A percentile compares a stretch with the other conserved stretches of the same genome.
Evolutionary conservation across 2,888 invertebrate genomes (phyloP).

Genomic region (Epirrita christyi): DNA sequence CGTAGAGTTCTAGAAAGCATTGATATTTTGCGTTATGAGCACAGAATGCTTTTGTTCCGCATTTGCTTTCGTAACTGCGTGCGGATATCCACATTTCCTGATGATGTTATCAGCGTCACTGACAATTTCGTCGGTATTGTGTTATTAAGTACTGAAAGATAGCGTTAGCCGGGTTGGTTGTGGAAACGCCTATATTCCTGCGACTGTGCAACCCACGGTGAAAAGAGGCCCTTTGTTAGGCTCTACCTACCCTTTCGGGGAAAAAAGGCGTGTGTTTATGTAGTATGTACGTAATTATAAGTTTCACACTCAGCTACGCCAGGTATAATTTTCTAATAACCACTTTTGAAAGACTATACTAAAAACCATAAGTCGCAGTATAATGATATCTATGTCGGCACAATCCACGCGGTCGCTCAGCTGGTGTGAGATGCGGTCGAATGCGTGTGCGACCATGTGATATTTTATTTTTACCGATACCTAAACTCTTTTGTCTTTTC

Average conservation of each 20-base stretch:
- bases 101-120: conserved; percentile 6
- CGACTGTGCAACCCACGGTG: too few species aligned
- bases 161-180: too few species aligned
- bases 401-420: conserved; percentile 44
- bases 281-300: too few species aligned
- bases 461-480: conserved; percentile 31
- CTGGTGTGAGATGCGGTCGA: conserved; percentile 43
- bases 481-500: conserved; percentile 29
- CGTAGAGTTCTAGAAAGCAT: conserved; percentile 71
- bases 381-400: conserved; percentile 49
- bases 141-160: too few species aligned
- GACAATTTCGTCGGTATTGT: not conserved
- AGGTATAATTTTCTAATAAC: not conserved
- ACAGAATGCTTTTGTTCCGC: conserved; percentile 46
- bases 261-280: too few species aligned
- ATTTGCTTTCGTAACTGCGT: conserved; percentile 44
- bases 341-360: conserved; percentile 15
- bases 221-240: too few species aligned
- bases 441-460: conserved; percentile 56
- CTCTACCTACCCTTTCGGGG: too few species aligned
- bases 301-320: too few species aligned
- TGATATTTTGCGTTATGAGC: conserved; percentile 62
- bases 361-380: conserved; percentile 10
- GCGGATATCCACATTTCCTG: conserved; percentile 37
- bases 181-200: too few species aligned